These are phyloP conservation scores for Scaptomyza flava DNA, from an alignment of 2,888 invertebrate genomes.

Conservation along the genomic window DNA sequence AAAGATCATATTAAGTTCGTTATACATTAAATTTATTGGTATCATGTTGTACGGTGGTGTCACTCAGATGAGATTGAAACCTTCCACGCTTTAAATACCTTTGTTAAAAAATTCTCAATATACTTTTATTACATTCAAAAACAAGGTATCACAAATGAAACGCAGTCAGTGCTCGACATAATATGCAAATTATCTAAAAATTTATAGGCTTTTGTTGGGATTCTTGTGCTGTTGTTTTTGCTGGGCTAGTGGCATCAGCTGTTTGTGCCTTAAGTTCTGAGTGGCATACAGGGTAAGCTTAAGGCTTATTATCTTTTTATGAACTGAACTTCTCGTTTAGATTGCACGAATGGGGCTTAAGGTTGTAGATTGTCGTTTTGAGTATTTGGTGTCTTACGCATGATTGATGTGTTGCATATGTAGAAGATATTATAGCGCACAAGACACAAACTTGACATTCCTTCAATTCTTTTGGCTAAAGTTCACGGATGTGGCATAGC, in stretches of 20 bases:
- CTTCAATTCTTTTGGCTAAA: conserved; percentile 52
- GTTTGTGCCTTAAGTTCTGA: conserved; percentile 57
- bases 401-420: conserved; percentile 70
- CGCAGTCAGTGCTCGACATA: conserved; percentile 56
- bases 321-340: conserved; percentile 63
- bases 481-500: conserved; percentile 53
- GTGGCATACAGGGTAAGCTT: conserved; percentile 70
- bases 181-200: conserved; percentile 83
- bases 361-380: conserved; percentile 38
- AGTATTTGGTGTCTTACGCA: conserved; percentile 34
- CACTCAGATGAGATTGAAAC: not conserved
- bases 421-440: conserved; percentile 48
- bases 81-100: not conserved
- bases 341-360: conserved; percentile 46
- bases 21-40: not conserved
- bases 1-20: not conserved
- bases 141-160: conserved; percentile 21
- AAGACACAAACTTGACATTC: conserved; percentile 72
- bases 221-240: conserved; percentile 12
- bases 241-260: conserved; percentile 43
- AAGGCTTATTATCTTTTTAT: conserved; percentile 77
- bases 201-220: conserved; percentile 77
- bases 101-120: not conserved
- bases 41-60: not conserved
- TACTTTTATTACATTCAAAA: not conserved